Evolutionary conservation across 2,113 vertebrate genomes (phyloP).

Genomic region (Sisor rabdophorus): DNA sequence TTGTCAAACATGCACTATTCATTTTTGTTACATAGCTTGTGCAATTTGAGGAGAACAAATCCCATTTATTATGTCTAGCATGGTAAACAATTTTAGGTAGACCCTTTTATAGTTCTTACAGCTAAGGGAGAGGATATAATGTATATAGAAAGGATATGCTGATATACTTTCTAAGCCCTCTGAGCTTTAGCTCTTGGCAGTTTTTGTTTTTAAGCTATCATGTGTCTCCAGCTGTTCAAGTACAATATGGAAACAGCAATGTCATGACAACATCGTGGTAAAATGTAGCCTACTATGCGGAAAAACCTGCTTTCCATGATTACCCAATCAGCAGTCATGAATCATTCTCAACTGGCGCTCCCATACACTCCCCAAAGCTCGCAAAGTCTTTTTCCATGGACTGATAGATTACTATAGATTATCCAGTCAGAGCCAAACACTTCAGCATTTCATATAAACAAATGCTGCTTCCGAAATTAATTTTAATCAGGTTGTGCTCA

Average conservation of each 20-base stretch:
- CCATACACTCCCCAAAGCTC: not conserved
- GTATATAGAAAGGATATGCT: no score
- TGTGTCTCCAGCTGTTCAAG: not conserved
- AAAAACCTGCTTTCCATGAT: not conserved
- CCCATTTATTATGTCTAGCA: no score
- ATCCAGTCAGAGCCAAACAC: not conserved
- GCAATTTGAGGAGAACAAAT: no score
- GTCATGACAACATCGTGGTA: not conserved
- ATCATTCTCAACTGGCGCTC: not conserved
- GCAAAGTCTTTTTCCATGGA: not conserved
- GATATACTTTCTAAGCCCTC: no score
- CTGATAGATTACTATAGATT: not conserved
- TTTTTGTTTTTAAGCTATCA: slow-evolving; percentile 12
- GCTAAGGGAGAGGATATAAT: no score
- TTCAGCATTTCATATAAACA: not conserved
- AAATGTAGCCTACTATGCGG: slow-evolving; percentile 12
- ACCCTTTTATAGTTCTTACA: no score
- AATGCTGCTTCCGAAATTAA: not conserved
- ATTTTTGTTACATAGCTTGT: no score
- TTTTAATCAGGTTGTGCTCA: not conserved
- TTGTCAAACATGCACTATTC: no score
- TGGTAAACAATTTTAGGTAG: no score
- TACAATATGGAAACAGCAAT: slow-evolving; percentile 5
- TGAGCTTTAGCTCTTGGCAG: not conserved
- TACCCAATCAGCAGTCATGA: not conserved